These are phyloP conservation scores for Pogonognathellus flavescens DNA, from an alignment of 1,140 invertebrate genomes.

Conservation along the genomic window DNA sequence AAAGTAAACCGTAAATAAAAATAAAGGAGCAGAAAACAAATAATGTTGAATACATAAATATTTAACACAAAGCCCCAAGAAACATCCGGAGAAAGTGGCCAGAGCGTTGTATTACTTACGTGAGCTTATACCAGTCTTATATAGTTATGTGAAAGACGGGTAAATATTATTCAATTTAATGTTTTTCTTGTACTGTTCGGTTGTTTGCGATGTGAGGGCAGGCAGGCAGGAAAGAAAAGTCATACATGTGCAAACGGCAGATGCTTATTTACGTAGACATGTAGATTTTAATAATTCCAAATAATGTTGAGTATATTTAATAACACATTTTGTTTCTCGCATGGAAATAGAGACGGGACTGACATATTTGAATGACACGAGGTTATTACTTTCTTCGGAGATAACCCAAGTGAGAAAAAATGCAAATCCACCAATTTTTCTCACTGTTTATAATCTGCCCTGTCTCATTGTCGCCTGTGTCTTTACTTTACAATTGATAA, in stretches of 20 bases:
- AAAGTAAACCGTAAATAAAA: no score
- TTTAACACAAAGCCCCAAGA: no score
- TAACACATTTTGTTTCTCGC: conserved; percentile 20
- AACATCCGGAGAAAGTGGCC: no score
- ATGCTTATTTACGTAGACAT: not conserved
- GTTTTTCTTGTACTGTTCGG: no score
- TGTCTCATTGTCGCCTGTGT: conserved; percentile 15
- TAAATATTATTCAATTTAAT: no score
- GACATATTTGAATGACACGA: conserved; percentile 43
- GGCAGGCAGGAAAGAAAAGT: not conserved
- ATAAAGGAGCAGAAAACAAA: no score
- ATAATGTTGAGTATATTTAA: conserved; percentile 40
- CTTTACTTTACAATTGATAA: conserved; percentile 21
- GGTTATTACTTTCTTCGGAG: conserved; percentile 30
- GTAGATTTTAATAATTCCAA: conserved; percentile 26
- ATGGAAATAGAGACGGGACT: not conserved
- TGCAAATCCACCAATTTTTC: conserved; percentile 46
- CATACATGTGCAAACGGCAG: not conserved
- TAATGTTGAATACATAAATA: no score
- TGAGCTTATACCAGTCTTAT: no score
- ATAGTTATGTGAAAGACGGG: no score
- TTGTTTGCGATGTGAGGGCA: no score
- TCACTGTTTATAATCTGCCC: conserved; percentile 26
- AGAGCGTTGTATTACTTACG: no score
- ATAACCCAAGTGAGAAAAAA: conserved; percentile 33